phyloP scores from a whole-genome alignment of 2,113 vertebrate species.

The Bubo blakistoni region DNA sequence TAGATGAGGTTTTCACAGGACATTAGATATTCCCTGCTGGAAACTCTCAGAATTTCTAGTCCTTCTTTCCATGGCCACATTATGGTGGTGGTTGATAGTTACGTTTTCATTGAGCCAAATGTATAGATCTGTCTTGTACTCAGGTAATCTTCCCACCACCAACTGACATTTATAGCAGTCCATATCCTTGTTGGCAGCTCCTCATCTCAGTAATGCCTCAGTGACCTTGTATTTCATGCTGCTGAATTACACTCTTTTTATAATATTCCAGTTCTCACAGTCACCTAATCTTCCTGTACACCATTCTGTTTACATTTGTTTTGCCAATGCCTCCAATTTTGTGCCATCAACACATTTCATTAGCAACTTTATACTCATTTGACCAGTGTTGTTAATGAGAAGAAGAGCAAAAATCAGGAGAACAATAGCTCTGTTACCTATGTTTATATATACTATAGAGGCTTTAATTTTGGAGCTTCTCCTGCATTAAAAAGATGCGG shows the following conservation, averaged over 20 bases:
- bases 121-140: not conserved
- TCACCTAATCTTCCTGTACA: not conserved
- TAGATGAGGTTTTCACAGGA: not conserved
- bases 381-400: not conserved
- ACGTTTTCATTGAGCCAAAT: not conserved
- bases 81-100: not conserved
- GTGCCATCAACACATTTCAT: not conserved
- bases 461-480: not conserved
- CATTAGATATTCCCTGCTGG: not conserved
- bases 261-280: not conserved
- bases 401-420: not conserved
- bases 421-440: not conserved
- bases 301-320: not conserved
- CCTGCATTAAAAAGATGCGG: not conserved
- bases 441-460: not conserved
- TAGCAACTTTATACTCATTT: not conserved
- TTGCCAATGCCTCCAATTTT: not conserved
- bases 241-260: not conserved
- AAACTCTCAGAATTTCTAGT: not conserved
- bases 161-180: not conserved
- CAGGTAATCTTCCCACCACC: not conserved
- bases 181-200: not conserved
- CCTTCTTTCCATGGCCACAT: not conserved
- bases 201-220: not conserved
- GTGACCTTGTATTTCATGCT: not conserved